Conservation (phyloP, 1,140 invertebrate species). For the Neelides sp. region DNA sequence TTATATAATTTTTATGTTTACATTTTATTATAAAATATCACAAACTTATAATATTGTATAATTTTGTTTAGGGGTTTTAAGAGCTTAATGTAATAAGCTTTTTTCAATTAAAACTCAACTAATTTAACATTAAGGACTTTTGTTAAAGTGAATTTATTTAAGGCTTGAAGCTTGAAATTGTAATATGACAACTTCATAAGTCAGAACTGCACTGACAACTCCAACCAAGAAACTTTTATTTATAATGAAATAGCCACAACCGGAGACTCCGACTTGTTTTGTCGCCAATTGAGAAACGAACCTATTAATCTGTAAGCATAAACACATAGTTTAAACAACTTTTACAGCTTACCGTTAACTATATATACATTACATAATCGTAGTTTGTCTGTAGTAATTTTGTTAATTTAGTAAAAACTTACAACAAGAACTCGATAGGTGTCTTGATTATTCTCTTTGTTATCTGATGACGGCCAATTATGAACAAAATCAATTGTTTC, state of each 20-base stretch:
- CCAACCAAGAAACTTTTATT: constrained; percentile 18
- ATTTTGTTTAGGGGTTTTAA: too few species aligned
- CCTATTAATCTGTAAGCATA: constrained; percentile 8
- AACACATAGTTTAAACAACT: background rate
- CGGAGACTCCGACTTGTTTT: constrained; percentile 13
- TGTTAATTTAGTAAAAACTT: constrained; percentile 4
- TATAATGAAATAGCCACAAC: constrained; percentile 19
- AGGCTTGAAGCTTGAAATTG: constrained; percentile 18
- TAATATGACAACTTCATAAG: constrained; percentile 21
- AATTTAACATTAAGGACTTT: too few species aligned
- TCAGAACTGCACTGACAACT: constrained; percentile 14
- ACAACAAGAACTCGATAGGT: constrained; percentile 13
- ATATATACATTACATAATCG: background rate
- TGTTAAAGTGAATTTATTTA: background rate
- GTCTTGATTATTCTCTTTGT: background rate
- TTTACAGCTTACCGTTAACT: background rate
- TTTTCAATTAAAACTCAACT: too few species aligned
- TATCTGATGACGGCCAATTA: constrained; percentile 12
- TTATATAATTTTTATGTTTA: background rate
- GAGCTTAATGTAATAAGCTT: too few species aligned
- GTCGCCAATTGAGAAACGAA: constrained; percentile 16
- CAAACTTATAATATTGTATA: too few species aligned
- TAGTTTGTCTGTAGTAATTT: constrained; percentile 2
- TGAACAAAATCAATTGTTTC: constrained; percentile 15
- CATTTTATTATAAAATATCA: too few species aligned